Base-by-base conservation (phyloP, 1,140 invertebrate species). In the Phymastichus coffea region DNA sequence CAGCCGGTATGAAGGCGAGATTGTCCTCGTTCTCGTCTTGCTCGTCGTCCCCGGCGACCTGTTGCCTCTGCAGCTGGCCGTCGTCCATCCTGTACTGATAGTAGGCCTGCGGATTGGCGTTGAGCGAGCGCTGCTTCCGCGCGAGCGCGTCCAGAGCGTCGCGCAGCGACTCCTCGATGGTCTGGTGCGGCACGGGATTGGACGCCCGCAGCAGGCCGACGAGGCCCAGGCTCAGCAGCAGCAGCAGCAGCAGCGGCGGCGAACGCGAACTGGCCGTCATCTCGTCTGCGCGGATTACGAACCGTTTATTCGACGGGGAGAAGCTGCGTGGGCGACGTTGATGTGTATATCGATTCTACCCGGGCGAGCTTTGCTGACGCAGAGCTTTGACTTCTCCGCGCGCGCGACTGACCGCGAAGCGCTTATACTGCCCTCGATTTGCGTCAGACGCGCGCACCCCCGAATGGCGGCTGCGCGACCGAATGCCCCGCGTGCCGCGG, bases 101-200 rank as follows among this genome's bases (percentile, higher is more conserved):
- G 30, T 75, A 78, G 37, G 73, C 73, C 15, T 70, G 70, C 0
- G 68, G 46, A 28, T 68, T 69, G 25, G 61, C 37, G 26, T 76
- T 69, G 30, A 76, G 25, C 0, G 75, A 75, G 56, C 72, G 70
- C 60, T 82, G 80, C 22, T 81, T 80, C 53, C 79, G 74, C n/a
- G 75, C 70, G 22, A 81, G 67, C 4, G 77, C 78, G 33, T 78
- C 74, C 51, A 81, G 64, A 3, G 80, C 80, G 47, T 73, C 75
- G 40, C 66, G 69, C 7, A 82, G 38, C 0, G 78, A 79, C 20
- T 81, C 78, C 44, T 76, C 76, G 49, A 63, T 66, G 0, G 54
- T 56, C 19, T 65, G 64, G 23, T 61, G 70, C 8, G 71, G 66
- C 9, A 59, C 44, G 3, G 40, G 64, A 15, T 53, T 57, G n/a